Evolutionary conservation across 2,797 vertebrate species (phyloP).

Genomic region (Myotis findleyi): DNA sequence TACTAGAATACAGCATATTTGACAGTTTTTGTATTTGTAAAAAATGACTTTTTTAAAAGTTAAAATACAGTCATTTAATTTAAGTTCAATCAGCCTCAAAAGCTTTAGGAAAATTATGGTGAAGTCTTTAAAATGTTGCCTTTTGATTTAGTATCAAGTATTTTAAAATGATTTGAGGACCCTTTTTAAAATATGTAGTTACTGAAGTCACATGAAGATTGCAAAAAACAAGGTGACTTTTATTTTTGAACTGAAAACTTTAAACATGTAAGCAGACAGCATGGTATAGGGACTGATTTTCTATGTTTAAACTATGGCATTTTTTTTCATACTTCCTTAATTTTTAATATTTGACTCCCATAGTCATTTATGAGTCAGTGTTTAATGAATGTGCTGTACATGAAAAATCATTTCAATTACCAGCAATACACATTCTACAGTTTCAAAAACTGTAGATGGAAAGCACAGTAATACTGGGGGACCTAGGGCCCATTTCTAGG

Average conservation of each 20-base stretch:
- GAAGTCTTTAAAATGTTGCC: constrained; percentile 31
- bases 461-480: neutral
- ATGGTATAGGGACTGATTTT: neutral
- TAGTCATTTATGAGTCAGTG: neutral
- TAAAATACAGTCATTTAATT: neutral
- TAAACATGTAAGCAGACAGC: neutral
- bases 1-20: neutral
- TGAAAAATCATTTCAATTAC: neutral
- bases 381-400: neutral
- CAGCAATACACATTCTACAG: neutral
- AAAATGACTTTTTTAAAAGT: neutral
- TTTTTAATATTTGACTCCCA: neutral
- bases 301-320: neutral
- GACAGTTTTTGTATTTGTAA: neutral
- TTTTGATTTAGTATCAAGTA: constrained; percentile 45
- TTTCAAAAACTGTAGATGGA: constrained; percentile 3
- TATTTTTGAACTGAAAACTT: constrained; percentile 37
- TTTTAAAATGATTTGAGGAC: constrained; percentile 7
- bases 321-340: constrained; percentile 18
- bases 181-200: neutral
- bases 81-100: neutral
- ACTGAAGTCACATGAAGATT: constrained; percentile 13
- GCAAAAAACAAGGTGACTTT: constrained; percentile 37
- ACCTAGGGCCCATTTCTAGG: neutral
- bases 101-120: neutral